Conservation (phyloP, 2,797 vertebrate genomes). For the Centroberyx gerrardi region DNA sequence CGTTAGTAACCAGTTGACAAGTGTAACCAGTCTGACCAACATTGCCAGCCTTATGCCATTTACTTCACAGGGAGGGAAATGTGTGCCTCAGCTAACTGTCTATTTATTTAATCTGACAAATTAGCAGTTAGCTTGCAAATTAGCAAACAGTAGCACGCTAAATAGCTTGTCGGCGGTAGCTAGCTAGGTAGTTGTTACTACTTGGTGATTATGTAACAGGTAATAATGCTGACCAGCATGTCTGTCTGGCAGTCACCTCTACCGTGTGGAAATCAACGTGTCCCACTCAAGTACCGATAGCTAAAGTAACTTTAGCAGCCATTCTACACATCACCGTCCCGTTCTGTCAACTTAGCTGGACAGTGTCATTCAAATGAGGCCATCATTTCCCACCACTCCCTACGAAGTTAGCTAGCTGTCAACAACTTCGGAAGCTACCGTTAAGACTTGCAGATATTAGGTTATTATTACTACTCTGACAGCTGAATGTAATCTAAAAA, state of each 20-base stretch:
- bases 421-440: no score
- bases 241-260: background rate
- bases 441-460: no score
- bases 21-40: background rate
- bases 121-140: background rate
- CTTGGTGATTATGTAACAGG: background rate
- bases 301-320: constrained; percentile 6
- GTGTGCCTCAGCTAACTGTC: background rate
- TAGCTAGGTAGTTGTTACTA: background rate
- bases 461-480: no score
- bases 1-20: background rate
- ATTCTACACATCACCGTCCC: background rate
- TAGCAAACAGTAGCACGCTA: background rate
- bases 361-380: background rate
- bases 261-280: background rate
- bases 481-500: no score
- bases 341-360: background rate
- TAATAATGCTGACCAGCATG: background rate
- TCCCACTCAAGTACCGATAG: background rate
- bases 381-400: background rate
- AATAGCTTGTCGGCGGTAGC: background rate
- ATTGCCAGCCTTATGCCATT: background rate
- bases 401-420: background rate
- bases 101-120: background rate
- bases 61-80: background rate